Base-by-base conservation (phyloP, 2,888 invertebrate genomes). In the Anticlea derivata region DNA sequence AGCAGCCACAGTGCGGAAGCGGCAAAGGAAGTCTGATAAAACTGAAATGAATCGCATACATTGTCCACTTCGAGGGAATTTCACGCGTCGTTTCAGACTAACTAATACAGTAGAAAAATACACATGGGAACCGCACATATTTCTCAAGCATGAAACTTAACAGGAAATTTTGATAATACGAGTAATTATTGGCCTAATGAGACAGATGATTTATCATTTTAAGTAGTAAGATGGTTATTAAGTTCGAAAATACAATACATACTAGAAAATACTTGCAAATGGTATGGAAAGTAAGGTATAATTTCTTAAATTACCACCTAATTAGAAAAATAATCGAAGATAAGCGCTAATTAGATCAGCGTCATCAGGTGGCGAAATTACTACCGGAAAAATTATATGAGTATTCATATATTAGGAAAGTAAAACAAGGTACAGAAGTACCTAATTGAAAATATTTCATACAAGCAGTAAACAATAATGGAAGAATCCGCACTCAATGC, bases 1-100 rank as follows among this genome's bases (percentile, higher is more conserved):
- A 67, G 62, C 75, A 73, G 67, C 63, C 73, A 69, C 70, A 62
- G 71, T 68, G 74, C 86, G 87, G 87, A 89, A 88, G 74, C 66
- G 66, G 62, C 69, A 73, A 72, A 82, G 87, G 89, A 88, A 86
- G 77, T 72, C 62, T 73, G 89, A 88, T 88, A 89, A 83, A 75
- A 73, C 67, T 73, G 58, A 56, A 63, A 73, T 75, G 75, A 78
- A 75, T 75, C 70, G 78, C 70, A 68, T 72, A 75, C 83, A 71
- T 73, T 82, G 80, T 76, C 73, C 78, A 70, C 56, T 73, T 67
- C 58, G 49, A 63, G 66, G 68, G 66, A 63, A 62, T 54, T 58
- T 58, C 34, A 40, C 43, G 29, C 26, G 30, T 50, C 31, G 34
- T 27, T 40, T 43, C 39, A 49, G 55, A 60, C 20, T 30, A 30